phyloP scores from a whole-genome alignment of 2,797 vertebrate species.

The Pangasius sanitwongsei region DNA sequence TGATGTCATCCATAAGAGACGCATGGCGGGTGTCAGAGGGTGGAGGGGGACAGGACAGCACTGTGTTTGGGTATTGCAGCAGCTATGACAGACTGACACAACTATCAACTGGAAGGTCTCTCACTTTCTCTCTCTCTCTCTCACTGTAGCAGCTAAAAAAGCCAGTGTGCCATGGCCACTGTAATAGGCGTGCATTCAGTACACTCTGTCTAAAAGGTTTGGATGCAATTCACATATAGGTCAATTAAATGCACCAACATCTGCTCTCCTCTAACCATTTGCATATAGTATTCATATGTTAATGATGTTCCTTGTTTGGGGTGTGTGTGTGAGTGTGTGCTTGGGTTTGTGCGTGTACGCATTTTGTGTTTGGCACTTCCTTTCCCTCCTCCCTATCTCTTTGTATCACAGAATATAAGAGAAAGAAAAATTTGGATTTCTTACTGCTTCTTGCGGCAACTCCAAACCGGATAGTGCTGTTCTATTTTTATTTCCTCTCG shows the following conservation, averaged over 20 bases:
- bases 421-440: conserved; percentile 70
- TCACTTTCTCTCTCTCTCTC: conserved; percentile 22
- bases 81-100: conserved; percentile 81
- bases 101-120: conserved; percentile 76
- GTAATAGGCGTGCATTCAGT: conserved; percentile 89
- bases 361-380: conserved; percentile 72
- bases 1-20: conserved; percentile 87
- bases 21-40: conserved; percentile 83
- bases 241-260: conserved; percentile 99
- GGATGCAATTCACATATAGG: conserved; percentile 99
- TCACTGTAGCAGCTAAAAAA: conserved; percentile 59
- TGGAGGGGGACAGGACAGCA: conserved; percentile 73
- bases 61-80: conserved; percentile 80
- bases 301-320: conserved; percentile 92
- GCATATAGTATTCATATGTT: conserved; percentile 99
- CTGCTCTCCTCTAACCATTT: conserved; percentile 98
- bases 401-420: conserved; percentile 73
- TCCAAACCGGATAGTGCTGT: conserved; percentile 66
- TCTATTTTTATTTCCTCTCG: conserved; percentile 81
- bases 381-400: conserved; percentile 73
- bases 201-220: conserved; percentile 97
- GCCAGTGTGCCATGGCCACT: conserved; percentile 74
- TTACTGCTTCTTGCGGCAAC: conserved; percentile 69
- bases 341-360: conserved; percentile 38
- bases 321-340: conserved; percentile 60